Conservation (phyloP, 2,113 vertebrate species). For the Toxotes chatareus region DNA sequence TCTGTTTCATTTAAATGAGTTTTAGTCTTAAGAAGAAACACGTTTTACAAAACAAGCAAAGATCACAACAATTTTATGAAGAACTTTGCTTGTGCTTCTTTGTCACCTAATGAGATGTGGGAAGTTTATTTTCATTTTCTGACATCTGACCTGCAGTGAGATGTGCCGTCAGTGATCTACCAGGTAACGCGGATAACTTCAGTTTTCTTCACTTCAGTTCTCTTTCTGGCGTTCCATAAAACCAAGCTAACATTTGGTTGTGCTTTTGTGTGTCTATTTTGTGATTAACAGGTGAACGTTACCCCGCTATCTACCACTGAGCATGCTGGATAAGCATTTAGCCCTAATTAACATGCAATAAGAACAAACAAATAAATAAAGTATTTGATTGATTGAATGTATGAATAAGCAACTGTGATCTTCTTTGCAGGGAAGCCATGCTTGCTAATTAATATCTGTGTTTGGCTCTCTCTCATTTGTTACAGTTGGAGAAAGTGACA, state of each 20-base stretch:
- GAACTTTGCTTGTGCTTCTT: too few relatives aligned
- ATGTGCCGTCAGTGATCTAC: too few relatives aligned
- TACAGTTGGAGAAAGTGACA: constrained; percentile 81
- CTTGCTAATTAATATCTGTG: constrained; percentile 82
- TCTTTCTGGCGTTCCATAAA: too few relatives aligned
- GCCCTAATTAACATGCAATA: too few relatives aligned
- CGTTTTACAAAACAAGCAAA: too few relatives aligned
- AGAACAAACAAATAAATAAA: neutral
- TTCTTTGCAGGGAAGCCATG: constrained; percentile 53
- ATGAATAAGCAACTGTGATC: constrained; percentile 51
- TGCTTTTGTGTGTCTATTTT: neutral
- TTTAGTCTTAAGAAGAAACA: too few relatives aligned
- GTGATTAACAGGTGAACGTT: neutral
- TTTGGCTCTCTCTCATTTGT: constrained; percentile 81
- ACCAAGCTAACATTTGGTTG: neutral
- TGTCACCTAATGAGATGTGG: too few relatives aligned
- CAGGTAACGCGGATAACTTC: too few relatives aligned
- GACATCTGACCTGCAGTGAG: neutral
- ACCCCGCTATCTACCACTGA: neutral
- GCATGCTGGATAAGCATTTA: neutral
- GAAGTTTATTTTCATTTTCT: too few relatives aligned
- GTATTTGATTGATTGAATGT: neutral
- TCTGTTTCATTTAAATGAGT: too few relatives aligned
- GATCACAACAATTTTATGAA: too few relatives aligned
- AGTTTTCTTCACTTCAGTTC: too few relatives aligned